Base-by-base conservation (phyloP, 2,113 vertebrate species). In the Dromaius novaehollandiae region DNA sequence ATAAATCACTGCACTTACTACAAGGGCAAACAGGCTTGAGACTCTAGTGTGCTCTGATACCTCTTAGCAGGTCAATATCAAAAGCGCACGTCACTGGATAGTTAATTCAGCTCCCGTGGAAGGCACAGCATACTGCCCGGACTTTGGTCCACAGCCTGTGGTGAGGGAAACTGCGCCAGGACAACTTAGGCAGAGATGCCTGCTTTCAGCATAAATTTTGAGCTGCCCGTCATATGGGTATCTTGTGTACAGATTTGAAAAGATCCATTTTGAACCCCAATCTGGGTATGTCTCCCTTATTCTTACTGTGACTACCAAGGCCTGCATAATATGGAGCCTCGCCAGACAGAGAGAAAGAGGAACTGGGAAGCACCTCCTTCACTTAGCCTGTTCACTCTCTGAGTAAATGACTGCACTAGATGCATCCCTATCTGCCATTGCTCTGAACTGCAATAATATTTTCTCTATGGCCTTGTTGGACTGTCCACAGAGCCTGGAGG, bases 91-190 rank as follows among this genome's bases (percentile, higher is more conserved):
- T 69, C 40, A 48, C 32, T 69, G 16, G 44, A 58, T 9, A 83
- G 55, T 94, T 90, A 82, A 80, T 95, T 88, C 38, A 84, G 10
- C 11, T 86, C 11, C 42, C 74, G 44, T 66, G 68, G 81, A 51
- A 70, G 19, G 8, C 6, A 4, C 20, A 53, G 66, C 20, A 2
- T 38, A 32, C 20, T 30, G 24, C 34, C 20, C 12, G 70, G 36
- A 22, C 5, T 7, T 16, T 15, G 3, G 1, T 51, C 9, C 2
- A 1, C 9, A 42, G 8, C 2, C 9, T 19, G 28, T 56, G 42
- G 18, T n/a, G 36, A 16, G 7, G 1, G 1, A 86, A 68, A 26
- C 13, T 24, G 15, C 4, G 9, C 38, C 28, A 5, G 1, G 53
- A 40, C 5, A 22, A 38, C 5, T 9, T 74, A 22, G 58, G 7